Percentiles rank a stretch among this genome's conserved stretches.
phyloP scores from a whole-genome alignment of 2,113 vertebrate species.

The Gymnarchus niloticus region DNA sequence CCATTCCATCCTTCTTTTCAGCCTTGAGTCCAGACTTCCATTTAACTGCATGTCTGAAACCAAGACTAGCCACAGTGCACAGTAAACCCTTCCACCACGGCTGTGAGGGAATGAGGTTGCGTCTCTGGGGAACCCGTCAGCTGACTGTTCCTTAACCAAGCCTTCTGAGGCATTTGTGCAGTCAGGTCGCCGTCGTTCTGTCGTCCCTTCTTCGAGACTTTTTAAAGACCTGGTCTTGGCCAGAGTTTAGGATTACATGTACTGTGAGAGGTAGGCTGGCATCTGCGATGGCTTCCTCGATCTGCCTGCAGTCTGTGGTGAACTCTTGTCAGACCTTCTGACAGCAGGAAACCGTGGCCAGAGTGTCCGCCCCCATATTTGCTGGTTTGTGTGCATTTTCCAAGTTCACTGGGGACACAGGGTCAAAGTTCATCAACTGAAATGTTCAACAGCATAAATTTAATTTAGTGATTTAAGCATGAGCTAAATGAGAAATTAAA shows the following conservation, averaged over 20 bases:
- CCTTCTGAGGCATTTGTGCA: not conserved
- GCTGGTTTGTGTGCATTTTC: conserved; percentile 34
- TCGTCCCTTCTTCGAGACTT: conserved; percentile 20
- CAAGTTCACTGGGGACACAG: conserved; percentile 45
- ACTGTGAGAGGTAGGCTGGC: conserved; percentile 39
- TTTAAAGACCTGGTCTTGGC: conserved; percentile 33
- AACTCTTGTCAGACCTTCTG: conserved; percentile 70
- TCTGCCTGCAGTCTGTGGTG: conserved; percentile 73
- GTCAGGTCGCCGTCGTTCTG: conserved; percentile 3
- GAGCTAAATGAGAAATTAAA: not conserved
- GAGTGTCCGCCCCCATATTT: conserved; percentile 41
- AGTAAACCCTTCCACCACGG: not conserved
- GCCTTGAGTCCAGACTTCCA: not conserved
- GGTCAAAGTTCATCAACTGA: conserved; percentile 50
- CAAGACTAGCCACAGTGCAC: not conserved
- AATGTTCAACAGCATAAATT: not conserved
- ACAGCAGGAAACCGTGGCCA: conserved; percentile 71
- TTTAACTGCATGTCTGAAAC: conserved; percentile 1
- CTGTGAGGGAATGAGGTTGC: not conserved
- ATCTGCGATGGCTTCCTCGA: conserved; percentile 61
- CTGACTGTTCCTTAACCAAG: not conserved
- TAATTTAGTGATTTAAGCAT: not conserved
- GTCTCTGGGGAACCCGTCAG: conserved; percentile 20
- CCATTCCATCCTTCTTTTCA: not conserved
- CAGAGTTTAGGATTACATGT: conserved; percentile 42